phyloP scores from a whole-genome alignment of 2,797 vertebrate species.

The Steatocranus sp. region DNA sequence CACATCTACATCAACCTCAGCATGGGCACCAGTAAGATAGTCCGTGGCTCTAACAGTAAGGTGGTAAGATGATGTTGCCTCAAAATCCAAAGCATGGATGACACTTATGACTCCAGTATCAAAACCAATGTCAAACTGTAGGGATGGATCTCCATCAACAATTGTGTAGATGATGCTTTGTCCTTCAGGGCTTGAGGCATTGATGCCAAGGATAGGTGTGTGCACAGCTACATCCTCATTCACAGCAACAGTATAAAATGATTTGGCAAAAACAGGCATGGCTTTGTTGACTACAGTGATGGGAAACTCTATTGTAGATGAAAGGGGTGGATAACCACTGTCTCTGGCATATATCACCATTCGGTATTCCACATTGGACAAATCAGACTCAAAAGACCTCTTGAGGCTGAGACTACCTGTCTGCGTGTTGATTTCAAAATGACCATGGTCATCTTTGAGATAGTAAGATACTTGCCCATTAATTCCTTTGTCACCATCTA shows the following conservation, averaged over 20 bases:
- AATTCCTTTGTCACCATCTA: conserved; percentile 89
- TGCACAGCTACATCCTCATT: conserved; percentile 88
- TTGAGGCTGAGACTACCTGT: conserved; percentile 86
- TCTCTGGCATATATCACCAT: conserved; percentile 88
- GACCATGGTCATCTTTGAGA: conserved; percentile 87
- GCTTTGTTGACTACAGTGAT: conserved; percentile 98
- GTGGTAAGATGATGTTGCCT: conserved; percentile 81
- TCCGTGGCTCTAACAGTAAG: conserved; percentile 91
- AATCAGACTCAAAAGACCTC: conserved; percentile 89
- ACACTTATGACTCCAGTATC: conserved; percentile 94
- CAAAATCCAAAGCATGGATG: conserved; percentile 87
- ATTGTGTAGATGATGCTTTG: conserved; percentile 97
- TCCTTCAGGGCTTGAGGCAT: conserved; percentile 95
- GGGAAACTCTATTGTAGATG: conserved; percentile 84
- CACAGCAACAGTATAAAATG: conserved; percentile 88
- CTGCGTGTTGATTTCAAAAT: conserved; percentile 89
- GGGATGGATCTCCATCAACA: conserved; percentile 86
- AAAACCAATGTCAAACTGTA: conserved; percentile 94
- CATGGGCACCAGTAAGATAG: conserved; percentile 88
- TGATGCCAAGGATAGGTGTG: conserved; percentile 90
- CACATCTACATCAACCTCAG: conserved; percentile 91
- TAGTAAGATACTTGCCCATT: conserved; percentile 92
- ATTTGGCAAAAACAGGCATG: conserved; percentile 95
- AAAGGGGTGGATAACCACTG: conserved; percentile 84
- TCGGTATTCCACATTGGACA: conserved; percentile 93